phyloP scores from a whole-genome alignment of 2,888 invertebrate genomes.

The Epinotia bilunana region DNA sequence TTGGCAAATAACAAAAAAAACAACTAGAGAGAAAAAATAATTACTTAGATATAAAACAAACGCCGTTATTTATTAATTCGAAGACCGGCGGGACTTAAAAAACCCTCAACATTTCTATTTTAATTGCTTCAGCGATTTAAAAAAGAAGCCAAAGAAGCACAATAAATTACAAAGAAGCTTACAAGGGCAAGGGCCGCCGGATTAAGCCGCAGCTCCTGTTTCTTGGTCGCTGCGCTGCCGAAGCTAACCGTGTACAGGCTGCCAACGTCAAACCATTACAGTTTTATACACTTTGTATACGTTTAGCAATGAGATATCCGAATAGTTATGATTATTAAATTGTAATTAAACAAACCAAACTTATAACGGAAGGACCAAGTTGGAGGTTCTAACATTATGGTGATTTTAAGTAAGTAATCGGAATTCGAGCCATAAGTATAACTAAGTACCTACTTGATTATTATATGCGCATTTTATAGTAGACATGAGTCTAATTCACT shows the following conservation, averaged over 20 bases:
- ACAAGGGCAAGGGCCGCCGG: slow-evolving; percentile 77
- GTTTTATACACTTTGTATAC: slow-evolving; percentile 11
- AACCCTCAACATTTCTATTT: slow-evolving; percentile 20
- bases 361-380: slow-evolving; percentile 3
- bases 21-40: background rate
- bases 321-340: background rate
- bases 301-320: background rate
- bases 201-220: slow-evolving; percentile 78
- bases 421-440: slow-evolving; percentile 11
- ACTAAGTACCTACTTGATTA: slow-evolving; percentile 19
- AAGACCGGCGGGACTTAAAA: background rate
- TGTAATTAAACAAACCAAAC: background rate
- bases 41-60: background rate
- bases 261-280: slow-evolving; percentile 47
- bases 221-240: slow-evolving; percentile 77
- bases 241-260: slow-evolving; percentile 81
- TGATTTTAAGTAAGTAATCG: background rate
- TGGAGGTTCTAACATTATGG: slow-evolving; percentile 11
- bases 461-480: slow-evolving; percentile 40
- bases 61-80: background rate
- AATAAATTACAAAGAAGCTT: slow-evolving; percentile 56
- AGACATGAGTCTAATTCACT: slow-evolving; percentile 59
- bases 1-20: background rate
- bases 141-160: slow-evolving; percentile 28
- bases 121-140: slow-evolving; percentile 27